Evolutionary conservation across 2,113 vertebrate genomes (phyloP), one percentile per base, ranked within the genome.

Genomic region (Oenanthe melanoleuca): DNA sequence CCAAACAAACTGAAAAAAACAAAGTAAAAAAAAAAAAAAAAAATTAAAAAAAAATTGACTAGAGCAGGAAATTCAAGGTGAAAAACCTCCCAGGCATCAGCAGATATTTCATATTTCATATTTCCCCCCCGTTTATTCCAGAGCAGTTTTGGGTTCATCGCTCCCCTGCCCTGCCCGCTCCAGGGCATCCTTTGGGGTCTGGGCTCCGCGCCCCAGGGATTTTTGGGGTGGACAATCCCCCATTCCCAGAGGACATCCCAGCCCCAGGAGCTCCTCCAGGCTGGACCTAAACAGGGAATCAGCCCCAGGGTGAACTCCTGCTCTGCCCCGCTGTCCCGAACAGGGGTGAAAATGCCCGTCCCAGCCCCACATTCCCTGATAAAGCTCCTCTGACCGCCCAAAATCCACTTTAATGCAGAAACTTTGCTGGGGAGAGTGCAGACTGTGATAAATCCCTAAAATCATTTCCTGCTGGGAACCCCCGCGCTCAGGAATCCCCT

Each of bases 241-340:
- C 47, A 0, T 38, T 31, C 64, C 67, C 72, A 12, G 12, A 8
- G 59, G 15, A 11, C 10, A 6, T 8, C 49, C 19, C 60, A 38
- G 34, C 24, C n/a, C 2, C 0, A 40, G 0, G 34, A 78, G 44
- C 2, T 31, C 60, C 38, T 19, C 44, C 53, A 4, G 40, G 5
- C 4, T 6, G 2, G 60, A 79, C 22, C 55, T 2, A 3, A 61
- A 0, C 16, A 17, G n/a, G 50, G 47, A 38, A 9, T 8, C 22
- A 31, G 0, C 0, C 37, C 0, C 0, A 42, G 7, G 5, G 12
- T 11, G 34, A 37, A 13, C 1, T 1, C 44, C 4, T 25, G 5
- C 34, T 37, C 53, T 40, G 40, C 12, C 3, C 1, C 6, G 5
- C 83, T 11, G 34, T 7, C 52, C 63, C 67, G 8, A 45, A 33